These are phyloP conservation scores for Umimayanthus kanabou DNA, from an alignment of 92 coral and sea anemone species.

Conservation along the genomic window DNA sequence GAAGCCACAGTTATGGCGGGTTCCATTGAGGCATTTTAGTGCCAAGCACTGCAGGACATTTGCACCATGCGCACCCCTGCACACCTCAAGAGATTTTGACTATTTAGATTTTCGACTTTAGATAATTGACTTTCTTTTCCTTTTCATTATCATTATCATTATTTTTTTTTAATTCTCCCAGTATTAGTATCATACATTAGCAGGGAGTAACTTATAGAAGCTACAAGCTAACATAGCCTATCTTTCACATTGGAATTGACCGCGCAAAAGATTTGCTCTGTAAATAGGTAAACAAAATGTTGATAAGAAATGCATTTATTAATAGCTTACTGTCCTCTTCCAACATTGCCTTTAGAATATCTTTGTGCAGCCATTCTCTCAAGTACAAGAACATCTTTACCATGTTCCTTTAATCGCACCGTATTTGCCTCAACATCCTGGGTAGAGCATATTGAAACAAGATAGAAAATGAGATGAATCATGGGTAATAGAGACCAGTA, in stretches of 20 bases:
- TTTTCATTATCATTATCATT: too few relatives aligned
- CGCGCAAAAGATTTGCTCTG: neutral
- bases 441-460: neutral
- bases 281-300: neutral
- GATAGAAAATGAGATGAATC: neutral
- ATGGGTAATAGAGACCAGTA: neutral
- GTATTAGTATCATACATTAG: too few relatives aligned
- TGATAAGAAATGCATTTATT: neutral
- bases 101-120: too few relatives aligned
- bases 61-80: too few relatives aligned
- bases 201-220: too few relatives aligned
- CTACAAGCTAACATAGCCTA: too few relatives aligned
- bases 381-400: slow-evolving; percentile 79
- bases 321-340: slow-evolving; percentile 32
- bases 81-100: too few relatives aligned
- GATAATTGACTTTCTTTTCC: too few relatives aligned
- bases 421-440: slow-evolving; percentile 86
- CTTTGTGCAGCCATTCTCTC: slow-evolving; percentile 67
- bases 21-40: too few relatives aligned
- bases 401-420: slow-evolving; percentile 76
- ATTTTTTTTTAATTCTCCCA: too few relatives aligned
- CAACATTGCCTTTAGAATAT: slow-evolving; percentile 17
- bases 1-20: too few relatives aligned
- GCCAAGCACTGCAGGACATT: too few relatives aligned
- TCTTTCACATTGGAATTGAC: neutral